A percentile compares a stretch with the other conserved stretches of the same genome.
These are phyloP conservation scores for Lophochroa leadbeateri DNA, from an alignment of 2,113 vertebrate species.

Conservation along the genomic window DNA sequence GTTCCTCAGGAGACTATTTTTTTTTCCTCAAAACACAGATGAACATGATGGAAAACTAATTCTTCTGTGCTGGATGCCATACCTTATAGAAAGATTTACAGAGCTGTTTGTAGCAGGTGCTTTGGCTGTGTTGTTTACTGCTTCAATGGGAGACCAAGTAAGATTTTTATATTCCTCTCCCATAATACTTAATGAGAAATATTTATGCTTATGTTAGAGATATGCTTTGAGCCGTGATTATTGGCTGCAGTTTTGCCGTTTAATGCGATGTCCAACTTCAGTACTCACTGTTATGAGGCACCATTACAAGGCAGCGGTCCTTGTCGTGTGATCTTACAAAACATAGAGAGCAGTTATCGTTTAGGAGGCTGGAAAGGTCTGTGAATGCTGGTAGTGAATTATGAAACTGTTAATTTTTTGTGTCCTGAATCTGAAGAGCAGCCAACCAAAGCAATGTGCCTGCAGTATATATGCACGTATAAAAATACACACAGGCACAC, in stretches of 20 bases:
- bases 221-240: slow-evolving; percentile 1
- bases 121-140: slow-evolving; percentile 14
- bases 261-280: background rate
- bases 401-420: slow-evolving; percentile 18
- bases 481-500: background rate
- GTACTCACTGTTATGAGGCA: background rate
- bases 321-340: background rate
- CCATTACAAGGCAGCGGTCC: background rate
- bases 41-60: background rate
- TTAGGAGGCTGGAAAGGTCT: slow-evolving; percentile 13
- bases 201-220: slow-evolving; percentile 31
- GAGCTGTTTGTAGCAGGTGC: background rate
- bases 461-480: background rate
- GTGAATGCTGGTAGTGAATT: background rate
- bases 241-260: background rate
- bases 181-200: slow-evolving; percentile 57
- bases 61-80: background rate
- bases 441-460: background rate
- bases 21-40: background rate
- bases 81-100: background rate
- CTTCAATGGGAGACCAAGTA: background rate
- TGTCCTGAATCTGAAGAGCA: slow-evolving; percentile 8
- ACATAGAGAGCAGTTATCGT: background rate
- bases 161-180: slow-evolving; percentile 36
- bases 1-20: background rate